Base-by-base conservation (phyloP, 2,113 vertebrate genomes). In the Pelusios castaneus region DNA sequence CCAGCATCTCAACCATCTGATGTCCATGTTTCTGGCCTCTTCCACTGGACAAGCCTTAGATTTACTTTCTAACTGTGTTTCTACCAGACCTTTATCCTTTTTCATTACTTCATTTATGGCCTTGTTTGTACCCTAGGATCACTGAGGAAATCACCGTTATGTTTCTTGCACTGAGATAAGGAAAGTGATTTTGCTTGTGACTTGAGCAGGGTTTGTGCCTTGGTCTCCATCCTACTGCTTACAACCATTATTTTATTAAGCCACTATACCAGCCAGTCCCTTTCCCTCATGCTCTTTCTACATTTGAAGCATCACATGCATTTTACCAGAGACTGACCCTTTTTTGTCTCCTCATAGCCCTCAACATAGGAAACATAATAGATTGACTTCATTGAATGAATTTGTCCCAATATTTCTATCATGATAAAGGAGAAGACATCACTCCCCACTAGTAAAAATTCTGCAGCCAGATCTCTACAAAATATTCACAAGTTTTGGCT, bases 221-320 rank as follows among this genome's bases (percentile, higher is more conserved):
- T 24, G 51, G 2, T 78, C 38, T 47, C 31, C 5, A 2, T 6
- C 70, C 13, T 45, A 24, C 82, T 67, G 16, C 73, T 43, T 77
- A 34, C 0, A 4, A 11, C n/a, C 54, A 34, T 83, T 3, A 19
- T 34, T 83, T 75, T 13, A 70, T 56, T n/a, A 80, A 11, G 1
- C 41, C 55, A 22, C 43, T 19, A 2, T 31, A 6, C 29, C 43
- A 14, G 25, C 9, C 2, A 8, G 43, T 27, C 56, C 10, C 55
- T 22, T 12, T 43, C 75, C 12, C 2, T 25, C 8, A 0, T 0
- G 25, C n/a, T 54, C 8, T 2, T 31, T 52, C 49, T 52, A 34
- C 78, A 6, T 1, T 43, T 1, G 0, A 82, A 51, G 47, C 1
- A 1, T 9, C 25, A 38, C 34, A 13, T 9, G 1, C 5, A 0